Evolutionary conservation across 2,888 invertebrate genomes (phyloP), one percentile per base, ranked within the genome.

Genomic region (Crioceris asparagi): DNA sequence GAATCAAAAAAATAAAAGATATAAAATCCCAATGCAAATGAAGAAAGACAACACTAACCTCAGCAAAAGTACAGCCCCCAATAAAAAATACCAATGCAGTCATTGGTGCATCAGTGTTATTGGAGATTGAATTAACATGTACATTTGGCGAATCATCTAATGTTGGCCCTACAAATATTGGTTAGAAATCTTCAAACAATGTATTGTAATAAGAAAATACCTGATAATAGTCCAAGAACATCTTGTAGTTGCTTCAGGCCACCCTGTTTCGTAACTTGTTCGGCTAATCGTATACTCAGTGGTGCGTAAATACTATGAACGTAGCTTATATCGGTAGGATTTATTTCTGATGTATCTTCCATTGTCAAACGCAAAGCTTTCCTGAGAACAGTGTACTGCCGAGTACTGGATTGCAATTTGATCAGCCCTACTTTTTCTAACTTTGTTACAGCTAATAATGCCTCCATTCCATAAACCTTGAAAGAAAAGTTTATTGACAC

Each of bases 61-160:
- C 98, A 2, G 94, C 90, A 66, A 83, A 91, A 0, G 97, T 98
- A 59, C 94, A 90, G 0, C 98, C 98, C 3, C 98, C 98, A 11
- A 98, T 79, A 60, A 96, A 94, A 63, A 94, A 91, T 1, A 98
- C 90, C 1, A 97, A 68, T 6, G 93, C 79, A 2, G 91, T 81
- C 47, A 72, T 70, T 0, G 79, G 74, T 25, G 72, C 71, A 48
- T 82, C 76, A 2, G 53, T 43, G 38, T 52, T 54, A 29, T 65
- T 55, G 14, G 1, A 66, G 55, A 47, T 35, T 23, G 36, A 0
- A 63, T 65, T 2, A 60, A 55, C 29, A 57, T 56, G 36, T 8
- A 55, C 43, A 14, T 49, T 32, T 7, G 77, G 77, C 1, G 75
- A 70, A 51, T 79, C 79, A 52, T 80, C 80, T 19, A 80, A 62